Evolutionary conservation across 2,113 vertebrate species (phyloP), one percentile per base, ranked within the genome.

Genomic region (Xenopus laevis): DNA sequence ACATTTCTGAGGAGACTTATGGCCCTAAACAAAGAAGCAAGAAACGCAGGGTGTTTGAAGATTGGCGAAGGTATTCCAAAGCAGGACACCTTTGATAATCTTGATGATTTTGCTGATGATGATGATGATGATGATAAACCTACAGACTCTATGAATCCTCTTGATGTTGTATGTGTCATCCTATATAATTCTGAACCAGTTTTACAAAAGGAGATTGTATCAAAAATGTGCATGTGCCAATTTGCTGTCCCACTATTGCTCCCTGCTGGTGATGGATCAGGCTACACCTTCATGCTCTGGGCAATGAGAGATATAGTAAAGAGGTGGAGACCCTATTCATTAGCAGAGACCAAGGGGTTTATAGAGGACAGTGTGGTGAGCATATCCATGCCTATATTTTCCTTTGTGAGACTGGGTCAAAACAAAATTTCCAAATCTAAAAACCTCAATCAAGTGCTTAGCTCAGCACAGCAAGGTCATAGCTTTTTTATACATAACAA

Each of bases 191-290:
- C 93, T 13, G 87, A 90, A 60, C 78, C 77, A 40, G 89, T 91
- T 64, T 82, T 93, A 72, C 91, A 84, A 8, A 82, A 88, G 21
- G 85, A 90, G 65, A 75, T 92, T 40, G 27, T 88, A 44, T 72
- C 72, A 7, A 89, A 79, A 65, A 91, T 93, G 90, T 87, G 85
- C 68, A 82, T 83, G 1, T 92, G 91, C 65, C 86, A 79, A 78
- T 92, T 94, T 84, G 91, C 92, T 20, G 84, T 95, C 11, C 93
- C 92, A 33, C 79, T 95, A 18, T 79, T 94, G 2, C 82, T 93
- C 59, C 93, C 92, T 27, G 82, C 85, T 33, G 47, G 81, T 13
- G 78, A 86, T 67, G 85, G 82, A 53, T 80, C 84, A 68, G 81
- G 79, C 9, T 82, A 82, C 75, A 79, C 61, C 16, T 83, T 88